Evolutionary conservation across 2,797 vertebrate species (phyloP), one percentile per base, ranked within the genome.

Genomic region (Falco berigora): DNA sequence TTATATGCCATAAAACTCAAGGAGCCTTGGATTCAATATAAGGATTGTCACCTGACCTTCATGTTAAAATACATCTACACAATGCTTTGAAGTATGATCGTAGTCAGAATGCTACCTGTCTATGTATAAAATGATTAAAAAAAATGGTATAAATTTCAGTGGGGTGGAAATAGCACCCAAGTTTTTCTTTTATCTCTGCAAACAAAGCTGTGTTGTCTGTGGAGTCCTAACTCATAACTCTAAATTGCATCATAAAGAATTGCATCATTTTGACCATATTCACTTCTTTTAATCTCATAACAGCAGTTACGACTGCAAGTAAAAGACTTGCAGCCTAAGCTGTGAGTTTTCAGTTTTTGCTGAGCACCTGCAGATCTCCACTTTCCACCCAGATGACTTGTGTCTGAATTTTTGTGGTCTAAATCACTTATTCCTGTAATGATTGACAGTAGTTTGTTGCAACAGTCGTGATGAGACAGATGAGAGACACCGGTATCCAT

Each of bases 1-100:
- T 95, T 93, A 94, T 82, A 68, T 89, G 69, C 71, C 55, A 83
- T 97, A 96, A 97, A 96, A 88, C 59, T 88, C 52, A 64, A 58
- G 77, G 40, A 94, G 58, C n/a, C 63, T 96, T 95, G 93, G 75
- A 92, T 95, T 56, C 79, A 76, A 44, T 85, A 52, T 90, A 86
- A 96, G 83, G 64, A 63, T 77, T 62, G 73, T 93, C 74, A 67
- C 82, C 53, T 0, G 12, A 81, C 55, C 20, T 30, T 88, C 49
- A 59, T 80, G 59, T 88, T 90, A 71, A 95, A 89, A 90, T 92
- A n/a, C 38, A 47, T 47, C 58, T 59, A 59, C 40, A 21, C 36
- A 73, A 27, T 68, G 56, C 86, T 97, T 90, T 95, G 93, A 95
- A 94, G 69, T 87, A 28, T 68, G 44, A 78, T 63, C 83, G 44